Percentiles rank a stretch among this genome's conserved stretches.
Evolutionary conservation across 2,888 invertebrate genomes (phyloP).

Genomic region (Zele albiditarsus): DNA sequence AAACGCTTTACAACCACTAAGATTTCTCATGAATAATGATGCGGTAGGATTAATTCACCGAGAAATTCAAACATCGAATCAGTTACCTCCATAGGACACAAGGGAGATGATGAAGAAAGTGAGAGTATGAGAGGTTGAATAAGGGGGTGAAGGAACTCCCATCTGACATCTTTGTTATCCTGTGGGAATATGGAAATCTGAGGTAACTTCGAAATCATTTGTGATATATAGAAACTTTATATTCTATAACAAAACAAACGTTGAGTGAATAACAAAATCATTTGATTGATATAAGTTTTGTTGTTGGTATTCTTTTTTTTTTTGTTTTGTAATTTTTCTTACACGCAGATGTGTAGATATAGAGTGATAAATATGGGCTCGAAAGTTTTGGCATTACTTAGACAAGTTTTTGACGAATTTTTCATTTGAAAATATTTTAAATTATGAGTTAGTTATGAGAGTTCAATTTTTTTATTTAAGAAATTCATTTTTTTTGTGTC

Average conservation of each 20-base stretch:
- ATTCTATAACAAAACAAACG: background rate
- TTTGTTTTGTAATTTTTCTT: too few species aligned
- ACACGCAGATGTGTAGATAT: too few species aligned
- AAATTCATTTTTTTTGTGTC: too few species aligned
- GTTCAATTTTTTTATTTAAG: too few species aligned
- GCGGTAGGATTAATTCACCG: constrained; percentile 10
- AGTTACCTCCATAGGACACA: constrained; percentile 36
- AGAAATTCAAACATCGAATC: constrained; percentile 37
- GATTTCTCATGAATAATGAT: constrained; percentile 26
- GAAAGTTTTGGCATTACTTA: too few species aligned
- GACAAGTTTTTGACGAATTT: too few species aligned
- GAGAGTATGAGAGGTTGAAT: background rate
- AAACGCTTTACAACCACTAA: constrained; percentile 4
- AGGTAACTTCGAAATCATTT: background rate
- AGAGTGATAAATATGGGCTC: too few species aligned
- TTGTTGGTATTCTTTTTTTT: too few species aligned
- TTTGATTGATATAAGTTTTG: too few species aligned
- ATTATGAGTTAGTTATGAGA: too few species aligned
- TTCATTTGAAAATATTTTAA: too few species aligned
- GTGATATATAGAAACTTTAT: background rate
- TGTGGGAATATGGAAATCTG: background rate
- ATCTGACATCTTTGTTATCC: constrained; percentile 6
- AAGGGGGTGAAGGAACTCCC: background rate
- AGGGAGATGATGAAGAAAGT: constrained; percentile 37
- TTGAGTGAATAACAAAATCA: background rate